Conservation (phyloP, 2,888 invertebrate species). For the Acleris emargana region DNA sequence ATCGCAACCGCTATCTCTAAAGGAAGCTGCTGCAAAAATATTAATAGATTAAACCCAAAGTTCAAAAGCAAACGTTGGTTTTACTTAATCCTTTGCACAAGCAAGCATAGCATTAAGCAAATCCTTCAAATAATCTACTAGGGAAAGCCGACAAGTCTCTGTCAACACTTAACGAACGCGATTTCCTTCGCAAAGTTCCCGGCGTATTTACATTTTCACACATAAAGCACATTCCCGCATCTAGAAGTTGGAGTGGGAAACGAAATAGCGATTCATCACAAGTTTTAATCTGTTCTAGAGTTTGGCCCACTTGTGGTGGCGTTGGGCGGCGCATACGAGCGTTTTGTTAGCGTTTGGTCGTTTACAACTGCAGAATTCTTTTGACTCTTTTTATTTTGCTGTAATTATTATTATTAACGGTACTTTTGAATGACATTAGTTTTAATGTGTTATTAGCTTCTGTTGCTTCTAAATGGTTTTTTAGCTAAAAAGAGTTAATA, state of each 20-base stretch:
- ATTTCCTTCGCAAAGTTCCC: constrained; percentile 73
- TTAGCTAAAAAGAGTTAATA: no score
- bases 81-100: constrained; percentile 68
- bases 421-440: no score
- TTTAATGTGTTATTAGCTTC: no score
- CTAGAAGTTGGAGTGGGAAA: constrained; percentile 70
- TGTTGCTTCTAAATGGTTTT: no score
- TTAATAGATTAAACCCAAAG: constrained; percentile 61
- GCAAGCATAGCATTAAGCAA: constrained; percentile 74
- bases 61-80: constrained; percentile 62
- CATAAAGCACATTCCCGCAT: constrained; percentile 77
- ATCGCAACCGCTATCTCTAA: constrained; percentile 43
- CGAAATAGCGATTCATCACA: constrained; percentile 80
- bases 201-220: constrained; percentile 80
- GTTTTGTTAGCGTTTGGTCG: constrained; percentile 3
- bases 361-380: constrained; percentile 14
- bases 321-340: constrained; percentile 41
- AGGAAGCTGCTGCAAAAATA: constrained; percentile 60
- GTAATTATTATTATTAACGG: no score
- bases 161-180: constrained; percentile 74
- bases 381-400: neutral
- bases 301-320: constrained; percentile 70
- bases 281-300: constrained; percentile 79
- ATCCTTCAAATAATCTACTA: constrained; percentile 79
- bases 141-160: constrained; percentile 73